Conservation (phyloP, 2,888 invertebrate genomes). For the Amphimallon solstitiale region DNA sequence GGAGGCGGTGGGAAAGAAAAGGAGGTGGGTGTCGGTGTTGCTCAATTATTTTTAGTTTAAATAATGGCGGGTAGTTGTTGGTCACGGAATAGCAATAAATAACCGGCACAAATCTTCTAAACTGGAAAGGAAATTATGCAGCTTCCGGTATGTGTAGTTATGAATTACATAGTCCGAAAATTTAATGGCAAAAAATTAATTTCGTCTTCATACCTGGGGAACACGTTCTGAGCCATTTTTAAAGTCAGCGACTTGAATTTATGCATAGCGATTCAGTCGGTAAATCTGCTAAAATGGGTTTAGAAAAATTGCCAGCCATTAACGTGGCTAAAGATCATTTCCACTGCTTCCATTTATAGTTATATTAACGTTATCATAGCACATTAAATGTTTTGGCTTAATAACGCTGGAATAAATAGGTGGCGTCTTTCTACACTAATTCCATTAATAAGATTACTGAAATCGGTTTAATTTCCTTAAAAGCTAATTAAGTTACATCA, state of each 20-base stretch:
- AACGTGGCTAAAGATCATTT: conserved; percentile 43
- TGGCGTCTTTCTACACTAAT: too few species aligned
- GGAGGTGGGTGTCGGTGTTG: conserved; percentile 17
- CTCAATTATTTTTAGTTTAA: conserved; percentile 44
- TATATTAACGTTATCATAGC: conserved; percentile 1
- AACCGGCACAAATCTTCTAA: conserved; percentile 44
- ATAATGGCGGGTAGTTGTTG: conserved; percentile 43
- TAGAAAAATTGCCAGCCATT: conserved; percentile 46
- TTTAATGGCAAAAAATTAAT: conserved; percentile 48
- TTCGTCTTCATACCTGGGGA: conserved; percentile 46
- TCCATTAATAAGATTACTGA: too few species aligned
- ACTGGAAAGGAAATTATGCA: conserved; percentile 48
- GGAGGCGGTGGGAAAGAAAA: neutral
- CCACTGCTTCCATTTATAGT: neutral
- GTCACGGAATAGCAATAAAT: conserved; percentile 46
- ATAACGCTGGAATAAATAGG: neutral
- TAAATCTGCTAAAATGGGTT: conserved; percentile 50
- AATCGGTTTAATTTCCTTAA: neutral
- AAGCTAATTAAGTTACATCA: too few species aligned
- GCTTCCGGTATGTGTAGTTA: conserved; percentile 47
- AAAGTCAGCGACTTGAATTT: conserved; percentile 42
- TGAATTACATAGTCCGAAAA: conserved; percentile 47
- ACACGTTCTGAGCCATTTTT: conserved; percentile 44
- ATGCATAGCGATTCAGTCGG: conserved; percentile 46
- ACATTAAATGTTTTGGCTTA: conserved; percentile 9